Evolutionary conservation across 1,140 invertebrate genomes (phyloP).

Genomic region (Calliopsis andreniformis): DNA sequence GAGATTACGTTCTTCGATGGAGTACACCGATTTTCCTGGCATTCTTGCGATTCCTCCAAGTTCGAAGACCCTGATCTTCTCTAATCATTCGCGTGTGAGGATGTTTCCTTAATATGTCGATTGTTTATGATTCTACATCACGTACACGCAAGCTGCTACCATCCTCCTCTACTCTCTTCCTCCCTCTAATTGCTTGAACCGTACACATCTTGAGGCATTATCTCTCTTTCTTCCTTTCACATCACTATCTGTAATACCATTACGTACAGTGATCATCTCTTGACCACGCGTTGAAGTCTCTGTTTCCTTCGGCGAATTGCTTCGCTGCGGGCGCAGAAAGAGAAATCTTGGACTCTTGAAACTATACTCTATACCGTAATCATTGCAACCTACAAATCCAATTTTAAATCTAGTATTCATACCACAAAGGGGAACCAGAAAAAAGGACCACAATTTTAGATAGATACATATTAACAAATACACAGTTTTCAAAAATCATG

Average conservation of each 20-base stretch:
- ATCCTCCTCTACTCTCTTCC: conserved; percentile 2
- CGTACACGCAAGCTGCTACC: conserved; percentile 45
- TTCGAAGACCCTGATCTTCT: conserved; percentile 48
- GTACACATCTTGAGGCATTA: background rate
- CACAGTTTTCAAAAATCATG: too few relatives aligned
- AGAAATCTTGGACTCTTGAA: too few relatives aligned
- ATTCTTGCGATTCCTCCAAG: conserved; percentile 37
- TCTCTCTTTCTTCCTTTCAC: background rate
- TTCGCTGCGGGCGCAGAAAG: background rate
- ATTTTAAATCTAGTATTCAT: too few relatives aligned
- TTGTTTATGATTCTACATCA: conserved; percentile 60
- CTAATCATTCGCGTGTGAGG: conserved; percentile 57
- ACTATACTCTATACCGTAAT: too few relatives aligned
- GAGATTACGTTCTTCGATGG: conserved; percentile 17
- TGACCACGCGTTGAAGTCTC: conserved; percentile 14
- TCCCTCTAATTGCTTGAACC: conserved; percentile 50
- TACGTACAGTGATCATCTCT: background rate
- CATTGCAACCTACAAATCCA: too few relatives aligned
- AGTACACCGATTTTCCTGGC: conserved; percentile 13
- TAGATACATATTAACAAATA: too few relatives aligned
- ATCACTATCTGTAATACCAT: background rate
- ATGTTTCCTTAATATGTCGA: conserved; percentile 55
- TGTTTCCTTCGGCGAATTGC: background rate
- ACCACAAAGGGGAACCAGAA: too few relatives aligned
- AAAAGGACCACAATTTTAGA: too few relatives aligned